Base-by-base conservation (phyloP, 1,140 invertebrate genomes). In the Lithobius niger region DNA sequence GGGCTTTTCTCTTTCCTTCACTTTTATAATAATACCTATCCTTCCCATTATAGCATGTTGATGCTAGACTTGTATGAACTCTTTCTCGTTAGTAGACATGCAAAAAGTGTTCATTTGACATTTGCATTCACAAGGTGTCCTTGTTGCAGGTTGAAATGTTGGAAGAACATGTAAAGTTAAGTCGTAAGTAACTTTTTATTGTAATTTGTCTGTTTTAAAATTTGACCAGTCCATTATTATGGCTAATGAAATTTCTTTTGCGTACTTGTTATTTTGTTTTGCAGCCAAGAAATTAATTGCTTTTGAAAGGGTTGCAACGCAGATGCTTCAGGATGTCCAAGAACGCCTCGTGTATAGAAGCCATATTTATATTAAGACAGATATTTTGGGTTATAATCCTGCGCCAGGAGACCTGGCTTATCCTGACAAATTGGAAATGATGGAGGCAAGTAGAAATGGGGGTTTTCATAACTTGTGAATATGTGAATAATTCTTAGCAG, bases 341-440 rank as follows among this genome's bases (percentile, higher is more conserved):
- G 96, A 99, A 67, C 73, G 96, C 59, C 77, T 99, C 10, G 94
- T 98, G 6, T 99, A 97, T 68, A 77, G 95, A 47, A 88, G 92
- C 1, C 88, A 97, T 74, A 81, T 97, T 52, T 98, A 96, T 69
- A 79, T 98, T 44, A 81, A 87, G 54, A 82, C 85, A 1, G 95
- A 99, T 71, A 91, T 99, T 60, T 71, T 87, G 24, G 80, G 82
- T 56, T 93, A 90, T 67, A 66, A 84, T 59, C 88, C 95, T 10
- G 91, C 90, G 16, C 79, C 86, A 16, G 95, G 95, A 0, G 96
- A 99, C 74, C 74, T 99, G 43, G 92, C 92, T 0, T 99, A 99
- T 75, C 96, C 96, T 0, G 88, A 97, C 63, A 96, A 97, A 70
- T 72, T 99, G 19, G 81, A 91, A 68, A 96, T 97, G 87, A 98